Evolutionary conservation across 2,797 vertebrate genomes (phyloP), one percentile per base, ranked within the genome.

Genomic region (Borostomias antarcticus): DNA sequence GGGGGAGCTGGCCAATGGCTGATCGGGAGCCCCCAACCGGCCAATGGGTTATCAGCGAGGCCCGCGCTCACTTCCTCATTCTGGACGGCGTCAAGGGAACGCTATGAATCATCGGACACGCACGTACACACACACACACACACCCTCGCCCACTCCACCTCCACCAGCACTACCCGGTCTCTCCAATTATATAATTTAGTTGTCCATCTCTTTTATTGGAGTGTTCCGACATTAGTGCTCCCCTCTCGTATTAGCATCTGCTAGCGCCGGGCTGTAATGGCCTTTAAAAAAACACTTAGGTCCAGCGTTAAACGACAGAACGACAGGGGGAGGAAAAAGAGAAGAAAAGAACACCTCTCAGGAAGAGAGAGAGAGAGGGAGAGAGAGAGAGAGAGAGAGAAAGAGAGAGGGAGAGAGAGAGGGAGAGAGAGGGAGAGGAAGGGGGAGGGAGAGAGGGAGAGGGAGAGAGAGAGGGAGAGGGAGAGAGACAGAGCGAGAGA

Each of bases 161-260:
- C 23, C 21, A 48, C 56, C 23, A 56, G 54, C 13, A 10, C 37
- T 5, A 23, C 29, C 69, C 40, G n/a, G 66, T 76, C 61, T 60
- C 89, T 85, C 89, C 90, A 89, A 91, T 90, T 89, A 93, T 93
- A 92, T 93, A 89, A 93, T 93, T 93, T 91, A 92, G 90, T 90
- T 89, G 84, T 94, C 90, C 89, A 87, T 93, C 92, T 93, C 92
- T 93, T 93, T 93, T 93, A 94, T 93, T 92, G 90, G 90, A 85
- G 81, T 75, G 82, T 89, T 89, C 91, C 91, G 91, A 93, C 93
- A 93, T 94, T 92, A 94, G 91, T 90, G 90, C 90, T 92, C 90
- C 86, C 90, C 91, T 88, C 88, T 63, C 91, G 85, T 92, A 91
- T 93, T 93, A 93, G 91, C 90, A 93, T 93, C 91, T 91, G 88